Percentiles rank a stretch among this genome's conserved stretches.
Conservation (phyloP, 1,140 invertebrate genomes). For the Drosophila watanabei region DNA sequence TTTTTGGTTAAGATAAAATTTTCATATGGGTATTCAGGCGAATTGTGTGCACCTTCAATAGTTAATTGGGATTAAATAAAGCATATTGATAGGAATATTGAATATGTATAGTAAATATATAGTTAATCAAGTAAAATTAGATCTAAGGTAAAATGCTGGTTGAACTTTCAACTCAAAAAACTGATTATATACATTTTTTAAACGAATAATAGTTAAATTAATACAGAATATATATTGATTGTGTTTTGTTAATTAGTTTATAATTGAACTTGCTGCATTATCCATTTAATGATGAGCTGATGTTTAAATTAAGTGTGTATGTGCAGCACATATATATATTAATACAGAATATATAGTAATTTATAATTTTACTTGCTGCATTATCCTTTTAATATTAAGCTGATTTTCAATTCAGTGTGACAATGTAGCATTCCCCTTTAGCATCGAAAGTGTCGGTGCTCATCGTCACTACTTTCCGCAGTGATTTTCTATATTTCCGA, state of each 20-base stretch:
- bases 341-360: not conserved
- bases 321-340: no score
- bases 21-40: not conserved
- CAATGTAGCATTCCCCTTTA: not conserved
- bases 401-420: not conserved
- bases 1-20: constrained; percentile 19
- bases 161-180: not conserved
- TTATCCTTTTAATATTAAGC: not conserved
- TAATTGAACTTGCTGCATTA: not conserved
- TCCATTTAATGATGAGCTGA: not conserved
- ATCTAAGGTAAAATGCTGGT: not conserved
- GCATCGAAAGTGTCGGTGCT: not conserved
- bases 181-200: not conserved
- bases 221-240: not conserved
- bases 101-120: not conserved
- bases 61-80: not conserved
- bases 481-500: constrained; percentile 10
- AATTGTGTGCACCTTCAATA: not conserved
- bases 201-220: not conserved
- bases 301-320: not conserved
- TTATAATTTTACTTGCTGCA: not conserved
- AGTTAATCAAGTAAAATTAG: not conserved
- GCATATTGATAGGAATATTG: not conserved
- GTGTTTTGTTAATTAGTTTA: not conserved
- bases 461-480: not conserved